Evolutionary conservation across 2,113 vertebrate species (phyloP).

Genomic region (Miniopterus natalensis): DNA sequence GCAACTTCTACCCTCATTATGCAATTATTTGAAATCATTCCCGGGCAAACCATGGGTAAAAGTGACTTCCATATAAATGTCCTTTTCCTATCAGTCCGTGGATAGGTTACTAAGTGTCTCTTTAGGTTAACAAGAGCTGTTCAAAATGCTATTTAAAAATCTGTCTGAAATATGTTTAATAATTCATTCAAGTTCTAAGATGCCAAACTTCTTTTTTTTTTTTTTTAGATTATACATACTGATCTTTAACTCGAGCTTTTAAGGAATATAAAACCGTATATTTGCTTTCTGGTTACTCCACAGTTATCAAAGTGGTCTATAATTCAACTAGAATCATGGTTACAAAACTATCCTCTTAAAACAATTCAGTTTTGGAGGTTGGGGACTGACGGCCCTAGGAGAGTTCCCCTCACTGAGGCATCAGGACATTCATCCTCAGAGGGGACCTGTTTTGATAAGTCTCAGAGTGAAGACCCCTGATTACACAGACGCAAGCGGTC

Average conservation of each 20-base stretch:
- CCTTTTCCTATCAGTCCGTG: constrained; percentile 83
- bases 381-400: not conserved
- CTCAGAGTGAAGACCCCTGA: not conserved
- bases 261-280: constrained; percentile 70
- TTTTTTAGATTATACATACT: constrained; percentile 80
- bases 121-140: constrained; percentile 87
- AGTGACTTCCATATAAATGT: constrained; percentile 93
- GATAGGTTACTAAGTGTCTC: constrained; percentile 79
- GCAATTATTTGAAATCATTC: constrained; percentile 91
- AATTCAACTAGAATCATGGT: not conserved
- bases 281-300: not conserved
- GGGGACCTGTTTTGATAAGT: not conserved
- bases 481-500: not conserved
- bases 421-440: not conserved
- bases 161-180: constrained; percentile 83
- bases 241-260: constrained; percentile 82
- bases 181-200: constrained; percentile 88
- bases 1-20: constrained; percentile 94
- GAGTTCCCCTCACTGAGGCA: not conserved
- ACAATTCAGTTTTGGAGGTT: not conserved
- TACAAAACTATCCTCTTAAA: not conserved
- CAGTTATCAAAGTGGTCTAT: not conserved
- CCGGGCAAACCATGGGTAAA: constrained; percentile 90
- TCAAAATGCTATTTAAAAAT: constrained; percentile 82
- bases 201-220: constrained; percentile 75